phyloP scores from a whole-genome alignment of 2,888 invertebrate species.

The Amblyjoppa fuscipennis region DNA sequence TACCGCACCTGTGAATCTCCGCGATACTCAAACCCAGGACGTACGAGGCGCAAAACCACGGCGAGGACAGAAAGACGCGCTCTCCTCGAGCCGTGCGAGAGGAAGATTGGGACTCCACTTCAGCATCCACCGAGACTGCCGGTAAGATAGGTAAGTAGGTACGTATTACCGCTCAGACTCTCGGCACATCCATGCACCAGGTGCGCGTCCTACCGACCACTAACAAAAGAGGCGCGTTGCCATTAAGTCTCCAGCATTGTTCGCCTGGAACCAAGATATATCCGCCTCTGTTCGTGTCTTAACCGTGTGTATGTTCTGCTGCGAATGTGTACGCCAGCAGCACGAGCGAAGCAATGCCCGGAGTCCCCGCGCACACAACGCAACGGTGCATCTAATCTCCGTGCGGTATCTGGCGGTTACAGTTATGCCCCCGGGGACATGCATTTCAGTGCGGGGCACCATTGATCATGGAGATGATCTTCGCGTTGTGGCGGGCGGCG shows the following conservation, averaged over 20 bases:
- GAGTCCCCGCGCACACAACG: conserved; percentile 71
- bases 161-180: conserved; percentile 8
- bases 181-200: conserved; percentile 5
- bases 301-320: neutral
- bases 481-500: conserved; percentile 64
- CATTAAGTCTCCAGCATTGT: conserved; percentile 78
- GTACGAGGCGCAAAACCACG: neutral
- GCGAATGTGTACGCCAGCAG: conserved; percentile 15
- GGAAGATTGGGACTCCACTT: neutral
- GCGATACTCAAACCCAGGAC: neutral
- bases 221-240: conserved; percentile 68
- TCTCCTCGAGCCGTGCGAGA: neutral
- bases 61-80: conserved; percentile 11
- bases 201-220: conserved; percentile 23
- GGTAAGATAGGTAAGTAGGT: conserved; percentile 15
- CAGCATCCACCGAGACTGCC: neutral
- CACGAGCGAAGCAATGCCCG: conserved; percentile 4
- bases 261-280: conserved; percentile 55
- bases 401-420: conserved; percentile 77
- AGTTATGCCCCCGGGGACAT: conserved; percentile 81
- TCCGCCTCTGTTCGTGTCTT: neutral
- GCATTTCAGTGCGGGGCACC: conserved; percentile 74
- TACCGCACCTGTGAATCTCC: conserved; percentile 3
- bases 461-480: conserved; percentile 81
- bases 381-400: conserved; percentile 82